Evolutionary conservation across 2,797 vertebrate genomes (phyloP).

Genomic region (Phrynocephalus forsythii): DNA sequence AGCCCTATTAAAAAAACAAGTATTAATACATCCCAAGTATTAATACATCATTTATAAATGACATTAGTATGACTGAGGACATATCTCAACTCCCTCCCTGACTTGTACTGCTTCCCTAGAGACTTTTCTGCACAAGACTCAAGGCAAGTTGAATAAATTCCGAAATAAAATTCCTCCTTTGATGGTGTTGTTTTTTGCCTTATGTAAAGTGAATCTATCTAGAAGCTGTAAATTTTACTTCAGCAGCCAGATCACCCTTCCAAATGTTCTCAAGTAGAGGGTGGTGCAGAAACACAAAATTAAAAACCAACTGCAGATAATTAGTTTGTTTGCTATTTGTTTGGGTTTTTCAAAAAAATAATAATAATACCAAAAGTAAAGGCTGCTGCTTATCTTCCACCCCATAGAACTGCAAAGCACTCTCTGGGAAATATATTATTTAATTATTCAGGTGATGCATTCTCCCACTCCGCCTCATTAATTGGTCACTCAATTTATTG

Average conservation of each 20-base stretch:
- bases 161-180: slow-evolving; percentile 15
- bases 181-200: not conserved
- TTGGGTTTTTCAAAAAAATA: not conserved
- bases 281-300: not conserved
- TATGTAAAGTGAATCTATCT: not conserved
- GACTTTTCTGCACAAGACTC: slow-evolving; percentile 8
- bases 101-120: slow-evolving; percentile 11
- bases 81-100: not conserved
- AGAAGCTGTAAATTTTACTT: not conserved
- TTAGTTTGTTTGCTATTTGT: not conserved
- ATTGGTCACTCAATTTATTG: too few relatives aligned
- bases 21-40: not conserved
- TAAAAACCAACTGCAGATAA: not conserved
- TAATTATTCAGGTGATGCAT: too few relatives aligned
- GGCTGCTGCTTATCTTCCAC: not conserved
- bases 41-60: slow-evolving; percentile 28
- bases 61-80: not conserved
- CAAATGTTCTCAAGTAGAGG: not conserved
- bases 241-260: not conserved
- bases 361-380: too few relatives aligned
- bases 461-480: too few relatives aligned
- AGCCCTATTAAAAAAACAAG: not conserved
- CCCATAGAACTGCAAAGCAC: too few relatives aligned
- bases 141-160: slow-evolving; percentile 6
- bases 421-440: too few relatives aligned